These are phyloP conservation scores for Metopia argyrocephala DNA, from an alignment of 2,888 invertebrate species.

Conservation along the genomic window DNA sequence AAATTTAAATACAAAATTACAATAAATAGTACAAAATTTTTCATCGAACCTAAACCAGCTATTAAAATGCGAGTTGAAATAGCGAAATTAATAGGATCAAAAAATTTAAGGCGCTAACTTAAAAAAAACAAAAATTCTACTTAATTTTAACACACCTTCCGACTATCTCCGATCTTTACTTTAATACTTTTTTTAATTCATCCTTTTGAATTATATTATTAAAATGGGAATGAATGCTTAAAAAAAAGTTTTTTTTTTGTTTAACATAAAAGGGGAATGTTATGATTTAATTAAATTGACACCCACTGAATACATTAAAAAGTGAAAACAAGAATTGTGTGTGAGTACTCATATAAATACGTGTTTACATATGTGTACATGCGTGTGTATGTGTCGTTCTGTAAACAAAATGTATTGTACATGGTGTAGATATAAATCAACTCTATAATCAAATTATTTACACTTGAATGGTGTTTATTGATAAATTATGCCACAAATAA, in stretches of 20 bases:
- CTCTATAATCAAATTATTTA: constrained; percentile 76
- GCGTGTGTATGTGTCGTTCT: background rate
- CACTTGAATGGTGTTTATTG: constrained; percentile 76
- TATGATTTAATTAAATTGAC: background rate
- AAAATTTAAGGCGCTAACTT: constrained; percentile 25
- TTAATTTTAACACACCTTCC: no score
- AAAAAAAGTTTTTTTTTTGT: no score
- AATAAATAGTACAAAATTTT: constrained; percentile 1
- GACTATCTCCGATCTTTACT: no score
- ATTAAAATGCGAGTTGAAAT: constrained; percentile 68
- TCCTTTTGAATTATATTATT: no score
- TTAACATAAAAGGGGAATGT: background rate
- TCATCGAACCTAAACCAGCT: constrained; percentile 53
- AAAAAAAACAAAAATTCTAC: no score
- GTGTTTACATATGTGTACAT: background rate
- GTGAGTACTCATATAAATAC: no score
- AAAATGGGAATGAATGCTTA: no score
- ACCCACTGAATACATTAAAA: constrained; percentile 9
- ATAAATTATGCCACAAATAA: constrained; percentile 76
- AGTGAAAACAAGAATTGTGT: background rate
- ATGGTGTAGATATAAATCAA: constrained; percentile 71
- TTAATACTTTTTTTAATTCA: no score
- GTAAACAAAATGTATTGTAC: constrained; percentile 27
- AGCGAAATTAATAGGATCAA: constrained; percentile 72
- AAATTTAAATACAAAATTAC: constrained; percentile 33